Percentiles rank a stretch among this genome's conserved stretches.
Evolutionary conservation across 1,140 invertebrate genomes (phyloP).

Genomic region (Diabrotica virgifera): DNA sequence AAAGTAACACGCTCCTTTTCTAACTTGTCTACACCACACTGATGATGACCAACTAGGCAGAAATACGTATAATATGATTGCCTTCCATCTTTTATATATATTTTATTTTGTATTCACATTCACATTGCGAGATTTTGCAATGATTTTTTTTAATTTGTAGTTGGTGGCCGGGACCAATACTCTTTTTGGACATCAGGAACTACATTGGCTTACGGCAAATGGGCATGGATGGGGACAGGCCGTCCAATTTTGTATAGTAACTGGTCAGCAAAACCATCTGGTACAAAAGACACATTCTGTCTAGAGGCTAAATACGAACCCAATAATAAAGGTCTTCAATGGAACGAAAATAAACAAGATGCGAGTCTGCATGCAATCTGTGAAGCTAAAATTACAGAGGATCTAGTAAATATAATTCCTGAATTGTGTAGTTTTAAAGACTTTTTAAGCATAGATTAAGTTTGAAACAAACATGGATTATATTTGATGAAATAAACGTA

Average conservation of each 20-base stretch:
- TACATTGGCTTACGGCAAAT: neutral
- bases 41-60: too few relatives aligned
- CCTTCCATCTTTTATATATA: too few relatives aligned
- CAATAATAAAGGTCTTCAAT: neutral
- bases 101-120: too few relatives aligned
- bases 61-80: too few relatives aligned
- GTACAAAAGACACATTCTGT: constrained; percentile 22
- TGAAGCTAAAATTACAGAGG: neutral
- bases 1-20: too few relatives aligned
- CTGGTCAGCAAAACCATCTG: constrained; percentile 16
- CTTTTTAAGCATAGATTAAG: neutral
- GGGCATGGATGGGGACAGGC: constrained; percentile 24
- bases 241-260: constrained; percentile 17
- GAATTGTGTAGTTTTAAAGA: neutral
- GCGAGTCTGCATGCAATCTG: neutral
- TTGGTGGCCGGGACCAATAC: neutral
- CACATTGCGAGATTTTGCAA: too few relatives aligned
- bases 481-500: neutral
- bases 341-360: neutral
- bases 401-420: neutral
- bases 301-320: constrained; percentile 8
- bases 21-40: too few relatives aligned
- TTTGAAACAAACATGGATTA: neutral
- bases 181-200: constrained; percentile 12
- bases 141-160: constrained; percentile 1